Evolutionary conservation across 1,140 invertebrate genomes (phyloP), one percentile per base, ranked within the genome.

Genomic region (Heliconius eleuchia): DNA sequence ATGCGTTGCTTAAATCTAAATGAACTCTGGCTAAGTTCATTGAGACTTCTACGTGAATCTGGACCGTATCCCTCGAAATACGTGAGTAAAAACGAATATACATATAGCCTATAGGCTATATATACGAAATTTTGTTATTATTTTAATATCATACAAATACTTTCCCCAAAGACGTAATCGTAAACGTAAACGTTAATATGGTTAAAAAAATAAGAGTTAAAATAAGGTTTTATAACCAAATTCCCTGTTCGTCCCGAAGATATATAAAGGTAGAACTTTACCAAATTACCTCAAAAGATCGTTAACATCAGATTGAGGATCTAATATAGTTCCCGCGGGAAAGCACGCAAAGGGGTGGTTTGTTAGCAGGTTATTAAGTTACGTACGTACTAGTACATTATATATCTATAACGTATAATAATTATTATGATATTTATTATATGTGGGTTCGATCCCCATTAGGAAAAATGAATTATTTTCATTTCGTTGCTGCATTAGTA

Each of bases 221-320:
- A 60, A 60, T 60, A 27, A 60, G 23, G 8, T 30, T 27, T 30
- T 66, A 66, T 66, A 66, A 66, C 3, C n/a, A 30, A 66, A 66
- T 66, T 66, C 13, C 27, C 60, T 66, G 23, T 3, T 66, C 60
- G 23, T 30, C 60, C 60, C 60, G 8, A 66, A 66, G 60, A 66
- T 66, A 66, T 66, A 66, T 30, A 66, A 27, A 66, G 60, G 60
- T 66, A 66, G 23, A 66, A 66, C 60, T 66, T 66, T 66, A 66
- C 27, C 27, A 66, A 74, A 19, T 74, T 73, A 74, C 18, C 46
- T 74, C 73, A 30, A 37, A 57, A 18, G 30, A n/a, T 57, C 42
- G 50, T 75, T 75, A 60, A 39, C 16, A 27, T 66, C 60, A 66
- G 60, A 75, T 50, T 75, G 74, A 66, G 60, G 23, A 66, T 66